Conservation (phyloP, 2,888 invertebrate genomes). For the Aphodius sticticus region DNA sequence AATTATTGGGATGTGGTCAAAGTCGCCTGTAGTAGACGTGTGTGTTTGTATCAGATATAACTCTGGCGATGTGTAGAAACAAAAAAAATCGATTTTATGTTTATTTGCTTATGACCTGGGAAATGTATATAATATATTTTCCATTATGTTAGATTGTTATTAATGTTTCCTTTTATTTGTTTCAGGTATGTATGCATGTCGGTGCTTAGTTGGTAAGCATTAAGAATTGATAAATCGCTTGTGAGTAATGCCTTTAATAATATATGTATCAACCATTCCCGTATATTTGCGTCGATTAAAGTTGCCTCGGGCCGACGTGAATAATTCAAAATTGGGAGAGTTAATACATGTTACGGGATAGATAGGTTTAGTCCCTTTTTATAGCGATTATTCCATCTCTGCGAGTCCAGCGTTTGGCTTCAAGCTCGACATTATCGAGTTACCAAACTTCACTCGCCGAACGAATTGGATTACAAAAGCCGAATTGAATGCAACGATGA, state of each 20-base stretch:
- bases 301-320: constrained; percentile 13
- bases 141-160: background rate
- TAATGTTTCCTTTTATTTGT: background rate
- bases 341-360: background rate
- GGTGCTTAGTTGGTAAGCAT: background rate
- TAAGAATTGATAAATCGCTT: background rate
- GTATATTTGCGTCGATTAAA: background rate
- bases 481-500: constrained; percentile 15
- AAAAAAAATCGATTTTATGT: background rate
- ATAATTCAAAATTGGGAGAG: constrained; percentile 7
- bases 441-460: constrained; percentile 6
- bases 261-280: background rate
- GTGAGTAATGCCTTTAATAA: background rate
- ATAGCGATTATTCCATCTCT: background rate
- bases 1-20: background rate
- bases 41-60: background rate
- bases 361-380: background rate
- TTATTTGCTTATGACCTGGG: background rate
- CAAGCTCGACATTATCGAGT: constrained; percentile 19
- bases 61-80: background rate
- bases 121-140: background rate
- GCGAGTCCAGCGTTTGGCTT: background rate
- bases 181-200: background rate
- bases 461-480: constrained; percentile 20
- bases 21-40: background rate